A percentile compares a stretch with the other conserved stretches of the same genome.
Conservation (phyloP, 2,797 vertebrate genomes). For the Labeo calbasu region DNA sequence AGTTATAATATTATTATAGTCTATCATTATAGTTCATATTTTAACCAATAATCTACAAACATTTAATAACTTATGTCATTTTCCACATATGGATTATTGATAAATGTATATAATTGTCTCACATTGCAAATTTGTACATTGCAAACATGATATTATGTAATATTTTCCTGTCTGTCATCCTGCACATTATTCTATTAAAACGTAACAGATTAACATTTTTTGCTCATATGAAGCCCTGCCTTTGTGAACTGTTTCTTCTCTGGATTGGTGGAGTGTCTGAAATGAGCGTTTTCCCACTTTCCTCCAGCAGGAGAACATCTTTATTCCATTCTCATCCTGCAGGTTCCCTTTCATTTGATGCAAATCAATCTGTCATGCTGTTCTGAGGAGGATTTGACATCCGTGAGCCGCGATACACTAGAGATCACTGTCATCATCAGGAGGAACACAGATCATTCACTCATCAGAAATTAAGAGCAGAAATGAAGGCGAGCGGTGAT, state of each 20-base stretch:
- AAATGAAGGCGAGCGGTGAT: not conserved
- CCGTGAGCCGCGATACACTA: slow-evolving; percentile 75
- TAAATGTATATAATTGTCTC: no score
- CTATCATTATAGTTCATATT: no score
- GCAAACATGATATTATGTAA: not conserved
- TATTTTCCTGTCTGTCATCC: not conserved
- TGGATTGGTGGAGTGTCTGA: slow-evolving; percentile 90
- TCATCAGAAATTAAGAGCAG: not conserved
- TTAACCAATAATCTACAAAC: no score
- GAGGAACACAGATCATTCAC: slow-evolving; percentile 79
- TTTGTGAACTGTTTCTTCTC: no score
- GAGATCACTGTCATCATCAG: slow-evolving; percentile 76
- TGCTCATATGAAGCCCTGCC: slow-evolving; percentile 84
- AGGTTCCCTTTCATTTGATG: slow-evolving; percentile 88
- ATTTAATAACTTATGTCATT: no score
- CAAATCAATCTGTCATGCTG: slow-evolving; percentile 95
- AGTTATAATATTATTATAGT: no score
- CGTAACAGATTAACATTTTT: slow-evolving; percentile 91
- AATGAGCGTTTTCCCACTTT: slow-evolving; percentile 84
- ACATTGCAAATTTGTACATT: not conserved
- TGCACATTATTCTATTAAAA: slow-evolving; percentile 67
- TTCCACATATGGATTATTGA: no score
- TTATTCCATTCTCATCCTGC: slow-evolving; percentile 89
- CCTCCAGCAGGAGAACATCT: slow-evolving; percentile 89
- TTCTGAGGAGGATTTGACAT: slow-evolving; percentile 91